These are phyloP conservation scores for Himalopsyche anomala DNA, from an alignment of 2,888 invertebrate species.

Conservation along the genomic window DNA sequence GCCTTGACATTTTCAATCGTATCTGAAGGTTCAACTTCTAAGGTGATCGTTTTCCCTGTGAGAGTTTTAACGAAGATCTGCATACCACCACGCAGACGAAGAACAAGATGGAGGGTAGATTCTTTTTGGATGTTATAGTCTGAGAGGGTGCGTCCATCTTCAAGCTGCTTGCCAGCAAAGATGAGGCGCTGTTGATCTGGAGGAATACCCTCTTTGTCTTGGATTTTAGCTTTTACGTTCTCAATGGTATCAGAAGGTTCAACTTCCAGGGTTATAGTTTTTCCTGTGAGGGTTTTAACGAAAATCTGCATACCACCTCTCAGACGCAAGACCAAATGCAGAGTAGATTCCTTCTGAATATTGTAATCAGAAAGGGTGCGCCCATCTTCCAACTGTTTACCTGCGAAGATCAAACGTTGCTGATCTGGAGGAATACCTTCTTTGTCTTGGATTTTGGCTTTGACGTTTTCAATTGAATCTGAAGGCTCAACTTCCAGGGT, in stretches of 20 bases:
- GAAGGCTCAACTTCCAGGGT: slow-evolving; percentile 72
- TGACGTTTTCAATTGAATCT: slow-evolving; percentile 80
- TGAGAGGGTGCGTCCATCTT: slow-evolving; percentile 89
- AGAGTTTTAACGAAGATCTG: slow-evolving; percentile 98
- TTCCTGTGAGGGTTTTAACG: slow-evolving; percentile 95
- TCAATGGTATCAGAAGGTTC: slow-evolving; percentile 95
- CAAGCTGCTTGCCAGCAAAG: slow-evolving; percentile 91
- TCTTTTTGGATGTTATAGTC: slow-evolving; percentile 83
- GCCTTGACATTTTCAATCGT: slow-evolving; percentile 97
- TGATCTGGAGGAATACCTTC: slow-evolving; percentile 73
- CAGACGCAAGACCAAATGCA: slow-evolving; percentile 78
- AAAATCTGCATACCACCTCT: slow-evolving; percentile 94
- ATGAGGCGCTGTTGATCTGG: slow-evolving; percentile 81
- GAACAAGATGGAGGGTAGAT: slow-evolving; percentile 77
- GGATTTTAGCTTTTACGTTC: slow-evolving; percentile 95
- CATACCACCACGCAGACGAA: slow-evolving; percentile 83
- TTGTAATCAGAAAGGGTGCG: slow-evolving; percentile 86
- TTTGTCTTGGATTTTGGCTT: slow-evolving; percentile 70
- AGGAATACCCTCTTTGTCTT: slow-evolving; percentile 81
- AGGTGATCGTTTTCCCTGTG: slow-evolving; percentile 95
- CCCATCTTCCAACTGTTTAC: slow-evolving; percentile 92
- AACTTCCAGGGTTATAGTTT: slow-evolving; percentile 95
- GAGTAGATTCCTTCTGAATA: slow-evolving; percentile 80
- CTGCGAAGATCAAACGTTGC: slow-evolving; percentile 85
- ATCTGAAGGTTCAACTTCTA: slow-evolving; percentile 94